A percentile compares a stretch with the other conserved stretches of the same genome.
Conservation (phyloP, 2,113 vertebrate species). For the Chunga burmeisteri region DNA sequence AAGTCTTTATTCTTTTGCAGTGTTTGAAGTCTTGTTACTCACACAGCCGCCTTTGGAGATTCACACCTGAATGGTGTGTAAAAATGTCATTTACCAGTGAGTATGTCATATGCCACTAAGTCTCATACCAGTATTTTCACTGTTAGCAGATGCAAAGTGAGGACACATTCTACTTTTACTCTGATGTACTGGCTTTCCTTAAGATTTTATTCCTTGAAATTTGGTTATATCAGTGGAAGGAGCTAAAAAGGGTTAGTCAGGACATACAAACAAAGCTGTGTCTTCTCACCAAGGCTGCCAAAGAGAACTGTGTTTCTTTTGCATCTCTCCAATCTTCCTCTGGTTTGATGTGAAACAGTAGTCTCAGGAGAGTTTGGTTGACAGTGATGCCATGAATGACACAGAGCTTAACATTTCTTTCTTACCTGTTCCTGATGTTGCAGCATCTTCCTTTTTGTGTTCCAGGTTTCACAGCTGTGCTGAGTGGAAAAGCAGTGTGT, state of each 20-base stretch:
- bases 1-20: background rate
- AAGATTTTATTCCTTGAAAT: background rate
- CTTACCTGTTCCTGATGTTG: background rate
- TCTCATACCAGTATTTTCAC: background rate
- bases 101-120: no score
- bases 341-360: background rate
- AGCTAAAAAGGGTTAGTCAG: background rate
- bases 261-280: background rate
- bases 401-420: background rate
- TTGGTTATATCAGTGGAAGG: background rate
- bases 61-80: background rate
- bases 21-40: background rate
- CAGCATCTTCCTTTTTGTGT: background rate
- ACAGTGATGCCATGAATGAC: background rate
- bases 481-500: background rate
- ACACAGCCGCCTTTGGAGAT: background rate
- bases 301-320: rapidly evolving
- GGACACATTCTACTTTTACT: background rate
- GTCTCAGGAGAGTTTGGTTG: background rate
- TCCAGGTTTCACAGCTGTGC: background rate
- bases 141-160: background rate
- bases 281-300: background rate
- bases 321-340: background rate
- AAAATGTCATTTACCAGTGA: background rate
- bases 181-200: background rate